These are phyloP conservation scores for Listronotus bonariensis DNA, from an alignment of 1,140 invertebrate species.

Conservation along the genomic window DNA sequence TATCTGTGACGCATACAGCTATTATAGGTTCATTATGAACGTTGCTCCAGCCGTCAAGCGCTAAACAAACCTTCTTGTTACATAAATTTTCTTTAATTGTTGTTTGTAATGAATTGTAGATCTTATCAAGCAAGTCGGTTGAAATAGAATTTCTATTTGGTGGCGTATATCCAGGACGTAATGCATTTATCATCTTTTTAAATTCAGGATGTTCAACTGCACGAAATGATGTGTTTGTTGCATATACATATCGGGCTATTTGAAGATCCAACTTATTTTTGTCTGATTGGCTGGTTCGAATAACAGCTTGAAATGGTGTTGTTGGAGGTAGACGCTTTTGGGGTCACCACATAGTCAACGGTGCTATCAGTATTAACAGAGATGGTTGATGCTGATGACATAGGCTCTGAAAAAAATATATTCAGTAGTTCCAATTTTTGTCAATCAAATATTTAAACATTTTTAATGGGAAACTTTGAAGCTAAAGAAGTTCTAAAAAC, in stretches of 20 bases:
- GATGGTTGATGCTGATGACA: no score
- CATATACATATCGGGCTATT: neutral
- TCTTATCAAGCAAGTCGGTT: constrained; percentile 1
- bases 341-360: no score
- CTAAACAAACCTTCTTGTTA: constrained; percentile 11
- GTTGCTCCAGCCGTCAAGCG: constrained; percentile 17
- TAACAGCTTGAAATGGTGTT: no score
- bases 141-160: constrained; percentile 15
- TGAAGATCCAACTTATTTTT: constrained; percentile 17
- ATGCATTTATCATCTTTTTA: constrained; percentile 18
- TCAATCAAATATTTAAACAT: no score
- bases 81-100: constrained; percentile 15
- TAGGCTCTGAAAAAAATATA: no score
- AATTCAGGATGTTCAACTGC: constrained; percentile 4
- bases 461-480: no score
- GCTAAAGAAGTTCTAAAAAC: no score
- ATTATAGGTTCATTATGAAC: constrained; percentile 16
- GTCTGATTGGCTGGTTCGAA: constrained; percentile 6
- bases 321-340: no score
- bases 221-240: constrained; percentile 4
- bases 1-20: neutral
- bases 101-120: constrained; percentile 5
- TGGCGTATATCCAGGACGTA: constrained; percentile 17
- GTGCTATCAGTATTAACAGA: no score
- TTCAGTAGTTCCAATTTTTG: no score